Percentiles rank a stretch among this genome's conserved stretches.
phyloP scores from a whole-genome alignment of 37 sponge, comb jelly and placozoan genomes.

The Agelas oroides region DNA sequence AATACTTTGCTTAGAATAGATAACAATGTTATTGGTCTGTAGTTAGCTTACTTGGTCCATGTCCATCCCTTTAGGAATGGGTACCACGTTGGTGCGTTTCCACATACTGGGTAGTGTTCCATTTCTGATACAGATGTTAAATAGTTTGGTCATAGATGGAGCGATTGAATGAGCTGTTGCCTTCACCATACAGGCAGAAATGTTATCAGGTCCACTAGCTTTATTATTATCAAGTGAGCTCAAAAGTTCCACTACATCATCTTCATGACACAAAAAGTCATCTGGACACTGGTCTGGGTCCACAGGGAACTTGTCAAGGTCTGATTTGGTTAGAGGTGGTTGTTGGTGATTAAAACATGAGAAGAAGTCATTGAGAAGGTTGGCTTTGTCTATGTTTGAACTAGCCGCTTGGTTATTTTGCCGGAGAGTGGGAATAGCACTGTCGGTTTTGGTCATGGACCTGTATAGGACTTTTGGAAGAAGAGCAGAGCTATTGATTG shows the following conservation, averaged over 20 bases:
- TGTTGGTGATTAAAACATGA: neutral
- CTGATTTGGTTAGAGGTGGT: neutral
- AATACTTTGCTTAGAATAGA: neutral
- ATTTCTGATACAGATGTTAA: neutral
- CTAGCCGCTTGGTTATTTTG: neutral
- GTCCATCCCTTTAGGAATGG: neutral
- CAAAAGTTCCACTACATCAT: neutral
- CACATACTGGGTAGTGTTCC: neutral
- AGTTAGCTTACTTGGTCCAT: neutral
- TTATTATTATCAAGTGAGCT: neutral
- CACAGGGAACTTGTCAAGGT: neutral
- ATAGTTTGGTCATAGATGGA: neutral
- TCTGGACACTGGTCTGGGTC: neutral
- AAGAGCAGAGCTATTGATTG: neutral
- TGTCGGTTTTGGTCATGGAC: no score
- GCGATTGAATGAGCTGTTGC: neutral
- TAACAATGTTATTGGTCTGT: neutral
- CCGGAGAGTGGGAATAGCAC: no score
- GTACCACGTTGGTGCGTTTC: neutral
- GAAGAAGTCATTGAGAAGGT: constrained; percentile 1
- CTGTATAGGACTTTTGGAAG: neutral
- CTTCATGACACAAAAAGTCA: neutral
- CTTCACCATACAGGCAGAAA: constrained; percentile 6
- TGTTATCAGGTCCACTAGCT: constrained; percentile 14
- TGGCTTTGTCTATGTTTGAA: neutral